Conservation (phyloP, 2,888 invertebrate species). For the Thecophora atra region DNA sequence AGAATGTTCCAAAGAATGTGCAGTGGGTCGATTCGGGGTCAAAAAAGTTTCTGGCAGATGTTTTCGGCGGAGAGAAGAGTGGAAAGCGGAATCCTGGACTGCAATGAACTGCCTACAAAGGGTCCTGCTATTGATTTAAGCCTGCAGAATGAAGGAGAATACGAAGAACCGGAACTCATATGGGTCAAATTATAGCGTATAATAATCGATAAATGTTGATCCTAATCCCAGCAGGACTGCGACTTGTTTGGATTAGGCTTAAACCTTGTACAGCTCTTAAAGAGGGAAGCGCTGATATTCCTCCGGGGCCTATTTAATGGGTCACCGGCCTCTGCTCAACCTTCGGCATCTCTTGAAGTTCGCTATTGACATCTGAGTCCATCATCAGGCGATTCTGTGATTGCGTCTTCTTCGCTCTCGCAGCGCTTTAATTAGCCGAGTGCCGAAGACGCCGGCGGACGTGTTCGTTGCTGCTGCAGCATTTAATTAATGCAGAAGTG, state of each 20-base stretch:
- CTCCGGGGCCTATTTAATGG: too few relatives aligned
- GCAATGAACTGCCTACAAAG: background rate
- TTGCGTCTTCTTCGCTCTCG: background rate
- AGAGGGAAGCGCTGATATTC: too few relatives aligned
- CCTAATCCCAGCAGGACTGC: too few relatives aligned
- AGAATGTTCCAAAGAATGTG: conserved; percentile 26
- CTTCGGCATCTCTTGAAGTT: too few relatives aligned
- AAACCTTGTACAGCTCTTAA: too few relatives aligned
- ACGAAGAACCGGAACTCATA: background rate
- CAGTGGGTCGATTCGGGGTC: background rate
- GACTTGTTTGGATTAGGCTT: too few relatives aligned
- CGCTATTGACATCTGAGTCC: too few relatives aligned
- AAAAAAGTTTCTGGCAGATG: too few relatives aligned
- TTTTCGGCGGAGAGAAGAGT: too few relatives aligned
- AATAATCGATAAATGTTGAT: too few relatives aligned
- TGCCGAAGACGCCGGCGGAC: background rate
- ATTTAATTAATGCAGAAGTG: conserved; percentile 20
- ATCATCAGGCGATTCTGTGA: conserved; percentile 2
- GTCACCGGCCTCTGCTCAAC: too few relatives aligned
- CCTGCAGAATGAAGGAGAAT: background rate
- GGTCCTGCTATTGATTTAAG: conserved; percentile 29
- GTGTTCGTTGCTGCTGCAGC: conserved; percentile 8
- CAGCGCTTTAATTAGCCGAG: conserved; percentile 20
- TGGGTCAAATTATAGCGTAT: background rate
- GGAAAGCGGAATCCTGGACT: background rate